These are phyloP conservation scores for Drosophila cracens DNA, from an alignment of 2,888 invertebrate genomes.

Conservation along the genomic window DNA sequence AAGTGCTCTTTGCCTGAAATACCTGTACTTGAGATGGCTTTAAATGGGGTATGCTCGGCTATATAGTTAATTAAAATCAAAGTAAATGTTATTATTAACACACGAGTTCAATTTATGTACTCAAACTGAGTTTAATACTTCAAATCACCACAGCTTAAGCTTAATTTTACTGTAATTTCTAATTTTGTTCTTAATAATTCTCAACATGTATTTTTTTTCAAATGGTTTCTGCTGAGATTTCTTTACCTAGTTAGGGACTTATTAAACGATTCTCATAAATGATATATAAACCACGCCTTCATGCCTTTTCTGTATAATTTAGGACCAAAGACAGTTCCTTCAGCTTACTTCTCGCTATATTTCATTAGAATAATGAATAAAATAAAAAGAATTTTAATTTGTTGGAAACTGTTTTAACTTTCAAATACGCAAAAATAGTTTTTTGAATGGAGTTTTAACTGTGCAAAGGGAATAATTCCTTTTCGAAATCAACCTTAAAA, in stretches of 20 bases:
- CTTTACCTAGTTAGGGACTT: rapidly evolving
- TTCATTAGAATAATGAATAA: no score
- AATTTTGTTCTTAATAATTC: neutral
- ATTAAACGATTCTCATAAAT: neutral
- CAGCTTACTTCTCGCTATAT: neutral
- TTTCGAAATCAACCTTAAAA: neutral
- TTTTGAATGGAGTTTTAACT: neutral
- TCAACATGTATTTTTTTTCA: neutral
- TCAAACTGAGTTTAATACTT: neutral
- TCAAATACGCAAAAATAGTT: no score
- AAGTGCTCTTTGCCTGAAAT: constrained; percentile 25
- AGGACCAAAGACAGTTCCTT: neutral
- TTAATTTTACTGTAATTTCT: neutral
- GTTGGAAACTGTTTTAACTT: no score
- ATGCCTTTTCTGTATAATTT: neutral
- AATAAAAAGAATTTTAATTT: no score
- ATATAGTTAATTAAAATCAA: no score
- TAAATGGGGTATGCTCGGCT: constrained; percentile 9
- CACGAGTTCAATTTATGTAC: neutral
- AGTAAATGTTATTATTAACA: neutral
- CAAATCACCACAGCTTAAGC: neutral
- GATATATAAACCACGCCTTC: neutral
- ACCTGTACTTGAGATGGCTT: neutral
- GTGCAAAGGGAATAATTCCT: rapidly evolving
- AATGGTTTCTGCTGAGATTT: neutral